Evolutionary conservation across 2,113 vertebrate species (phyloP), one percentile per base, ranked within the genome.

Genomic region (Varanus komodoensis): DNA sequence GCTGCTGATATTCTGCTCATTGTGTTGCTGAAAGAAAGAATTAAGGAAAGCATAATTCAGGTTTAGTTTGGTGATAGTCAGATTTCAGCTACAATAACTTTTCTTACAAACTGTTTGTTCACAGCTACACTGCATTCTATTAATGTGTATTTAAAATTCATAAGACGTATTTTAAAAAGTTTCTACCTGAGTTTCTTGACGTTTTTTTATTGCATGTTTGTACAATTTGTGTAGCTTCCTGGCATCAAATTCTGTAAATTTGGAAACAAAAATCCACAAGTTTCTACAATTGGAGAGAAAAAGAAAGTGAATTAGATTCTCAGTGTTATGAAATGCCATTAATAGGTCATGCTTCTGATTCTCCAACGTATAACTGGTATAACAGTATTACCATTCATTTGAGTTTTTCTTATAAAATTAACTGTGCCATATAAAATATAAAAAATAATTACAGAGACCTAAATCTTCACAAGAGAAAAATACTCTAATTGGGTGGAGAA

Each of bases 241-340:
- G 91, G 99, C 99, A 95, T 99, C 99, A 96, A 99, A 99, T 96
- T 99, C 99, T 2, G 99, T 99, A 96, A 99, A 99, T 93, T 99
- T 99, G 44, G 99, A 99, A 78, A 99, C 99, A 97, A 99, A 99
- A 96, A 99, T 99, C 99, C 99, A 99, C 90, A 99, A 95, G 95
- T 99, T 99, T 96, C 98, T 99, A 97, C 69, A 93, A 88, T 12
- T 87, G 94, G 52, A 92, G 92, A 95, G 77, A 87, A 92, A 84
- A 89, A 91, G 85, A 84, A 91, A 71, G 3, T 32, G 81, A 38
- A 89, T 82, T 89, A 29, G 6, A 87, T 25, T 91, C 81, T 8
- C 23, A 83, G 8, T 54, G 19, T 89, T 48, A 32, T 52, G 48
- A 15, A 75, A 86, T 0, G 38, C 32, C 57, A 1, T 15, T 71